A percentile compares a stretch with the other conserved stretches of the same genome.
Evolutionary conservation across 2,797 vertebrate genomes (phyloP).

Genomic region (Euthynnus affinis): DNA sequence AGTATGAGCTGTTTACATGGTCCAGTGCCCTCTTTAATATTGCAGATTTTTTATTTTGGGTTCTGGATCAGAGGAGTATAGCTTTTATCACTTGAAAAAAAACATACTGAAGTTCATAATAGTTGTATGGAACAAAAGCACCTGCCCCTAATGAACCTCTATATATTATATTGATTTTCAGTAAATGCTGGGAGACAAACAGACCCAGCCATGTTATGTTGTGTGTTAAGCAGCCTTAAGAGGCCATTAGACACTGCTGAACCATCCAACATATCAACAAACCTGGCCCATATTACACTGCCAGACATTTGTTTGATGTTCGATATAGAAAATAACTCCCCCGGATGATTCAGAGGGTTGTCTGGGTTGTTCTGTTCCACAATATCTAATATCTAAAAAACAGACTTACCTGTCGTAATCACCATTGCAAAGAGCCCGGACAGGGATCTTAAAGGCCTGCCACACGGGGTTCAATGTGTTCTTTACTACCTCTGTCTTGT

Average conservation of each 20-base stretch:
- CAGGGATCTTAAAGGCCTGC: conserved; percentile 95
- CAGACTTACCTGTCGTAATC: conserved; percentile 91
- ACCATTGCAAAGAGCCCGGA: conserved; percentile 93
- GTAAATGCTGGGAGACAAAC: neutral
- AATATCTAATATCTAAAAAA: neutral
- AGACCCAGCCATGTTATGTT: neutral
- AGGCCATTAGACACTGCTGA: conserved; percentile 23
- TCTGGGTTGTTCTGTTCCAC: neutral
- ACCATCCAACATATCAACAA: neutral
- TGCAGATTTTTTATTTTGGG: neutral
- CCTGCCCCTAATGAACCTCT: neutral
- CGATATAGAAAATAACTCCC: neutral
- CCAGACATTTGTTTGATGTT: conserved; percentile 13
- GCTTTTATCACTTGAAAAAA: neutral
- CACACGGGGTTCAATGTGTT: conserved; percentile 95
- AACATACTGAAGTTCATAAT: too few species aligned
- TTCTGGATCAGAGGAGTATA: neutral
- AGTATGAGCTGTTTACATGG: neutral
- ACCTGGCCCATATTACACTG: neutral
- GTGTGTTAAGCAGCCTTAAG: conserved; percentile 1
- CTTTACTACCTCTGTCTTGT: conserved; percentile 95
- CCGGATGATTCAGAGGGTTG: neutral
- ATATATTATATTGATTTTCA: neutral
- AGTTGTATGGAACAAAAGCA: neutral
- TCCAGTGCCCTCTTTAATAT: neutral